These are phyloP conservation scores for Bursaphelenchus mucronatus DNA, from an alignment of 1,140 invertebrate species.

Conservation along the genomic window DNA sequence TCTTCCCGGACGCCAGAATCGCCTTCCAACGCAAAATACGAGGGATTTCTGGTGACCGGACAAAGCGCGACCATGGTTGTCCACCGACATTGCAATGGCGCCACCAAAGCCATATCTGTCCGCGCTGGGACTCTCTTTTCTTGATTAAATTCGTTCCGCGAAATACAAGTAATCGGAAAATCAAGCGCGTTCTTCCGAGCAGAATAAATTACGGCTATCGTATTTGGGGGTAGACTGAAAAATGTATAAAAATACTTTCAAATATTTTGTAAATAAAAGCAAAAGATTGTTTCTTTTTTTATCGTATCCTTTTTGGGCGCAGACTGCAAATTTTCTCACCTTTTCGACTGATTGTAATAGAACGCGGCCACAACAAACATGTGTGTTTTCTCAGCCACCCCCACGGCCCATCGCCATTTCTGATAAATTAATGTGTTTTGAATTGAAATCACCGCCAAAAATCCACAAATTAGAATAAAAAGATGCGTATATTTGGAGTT, in stretches of 20 bases:
- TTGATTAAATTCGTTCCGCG: conserved; percentile 17
- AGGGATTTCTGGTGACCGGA: conserved; percentile 24
- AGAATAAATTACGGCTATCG: conserved; percentile 26
- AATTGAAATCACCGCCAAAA: conserved; percentile 7
- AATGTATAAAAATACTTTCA: neutral
- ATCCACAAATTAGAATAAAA: no score
- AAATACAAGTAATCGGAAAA: conserved; percentile 32
- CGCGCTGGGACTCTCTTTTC: conserved; percentile 1
- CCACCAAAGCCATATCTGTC: conserved; percentile 28
- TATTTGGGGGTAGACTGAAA: conserved; percentile 29
- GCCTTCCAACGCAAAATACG: conserved; percentile 26
- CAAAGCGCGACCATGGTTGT: conserved; percentile 31
- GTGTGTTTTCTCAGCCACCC: conserved; percentile 30
- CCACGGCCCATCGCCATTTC: conserved; percentile 27
- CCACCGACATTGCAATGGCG: conserved; percentile 30
- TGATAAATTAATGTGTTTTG: conserved; percentile 27
- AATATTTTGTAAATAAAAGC: neutral
- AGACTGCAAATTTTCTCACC: conserved; percentile 13
- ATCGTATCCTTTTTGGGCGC: neutral
- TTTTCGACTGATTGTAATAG: conserved; percentile 33
- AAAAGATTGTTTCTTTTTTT: conserved; percentile 15
- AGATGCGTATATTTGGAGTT: no score
- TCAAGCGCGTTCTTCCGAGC: conserved; percentile 23
- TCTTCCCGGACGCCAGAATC: conserved; percentile 23
- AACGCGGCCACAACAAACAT: conserved; percentile 34